Base-by-base conservation (phyloP, 2,113 vertebrate genomes). In the Cairina moschata region DNA sequence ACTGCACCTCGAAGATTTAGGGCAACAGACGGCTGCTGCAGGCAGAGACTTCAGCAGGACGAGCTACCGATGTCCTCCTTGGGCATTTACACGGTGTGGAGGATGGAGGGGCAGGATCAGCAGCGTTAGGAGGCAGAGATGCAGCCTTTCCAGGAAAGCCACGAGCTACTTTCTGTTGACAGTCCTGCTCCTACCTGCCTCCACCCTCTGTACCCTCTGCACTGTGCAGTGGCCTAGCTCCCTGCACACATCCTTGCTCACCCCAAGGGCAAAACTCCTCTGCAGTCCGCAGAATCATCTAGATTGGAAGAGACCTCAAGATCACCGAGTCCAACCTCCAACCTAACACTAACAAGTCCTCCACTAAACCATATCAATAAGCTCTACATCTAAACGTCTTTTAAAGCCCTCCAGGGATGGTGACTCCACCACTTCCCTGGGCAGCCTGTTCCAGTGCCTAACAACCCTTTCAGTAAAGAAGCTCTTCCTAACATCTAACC, bases 1-100 rank as follows among this genome's bases (percentile, higher is more conserved):
- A 16, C 56, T 67, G 17, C 80, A 63, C 28, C 32, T 59, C 56
- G 3, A 28, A 11, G 8, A 83, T 48, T 26, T n/a, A 44, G 26
- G 10, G 8, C 9, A 73, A 46, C 1, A 55, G 8, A 38, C 86
- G 48, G 29, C 16, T 6, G 23, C 67, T 18, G 4, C 11, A 44
- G 4, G 6, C 31, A 90, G 31, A 67, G 20, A 22, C 22, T 44
- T 29, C 1, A 63, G 52, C 12, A 58, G 31, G 31, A 32, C 56
- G 44, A 13, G 3, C 9, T 11, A 21, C 4, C 25, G 5, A 52
- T 14, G n/a, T 40, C 0, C 3, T 3, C 59, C 50, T 8, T 2
- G 29, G 31, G 36, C 23, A 32, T 31, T 71, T 54, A 29, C 2
- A 66, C 2, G 1, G 32, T 17, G 15, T 2, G 3, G 38, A 36